These are phyloP conservation scores for Bombus soroeensis DNA, from an alignment of 1,140 invertebrate genomes.

Conservation along the genomic window DNA sequence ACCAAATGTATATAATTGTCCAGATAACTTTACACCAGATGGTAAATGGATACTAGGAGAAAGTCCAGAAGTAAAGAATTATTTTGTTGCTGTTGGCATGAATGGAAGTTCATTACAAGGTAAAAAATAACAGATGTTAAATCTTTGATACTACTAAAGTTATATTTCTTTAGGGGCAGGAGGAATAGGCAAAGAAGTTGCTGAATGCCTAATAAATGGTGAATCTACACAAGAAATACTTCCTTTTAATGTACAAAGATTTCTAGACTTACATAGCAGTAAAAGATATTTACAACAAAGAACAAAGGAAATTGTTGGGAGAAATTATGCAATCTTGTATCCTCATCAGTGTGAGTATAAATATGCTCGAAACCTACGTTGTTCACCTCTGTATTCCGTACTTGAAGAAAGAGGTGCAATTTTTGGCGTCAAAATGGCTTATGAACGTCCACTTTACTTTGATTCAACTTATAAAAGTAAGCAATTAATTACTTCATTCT, in stretches of 20 bases:
- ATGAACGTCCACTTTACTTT: conserved; percentile 89
- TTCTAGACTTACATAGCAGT: conserved; percentile 93
- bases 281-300: conserved; percentile 89
- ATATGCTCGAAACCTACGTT: conserved; percentile 88
- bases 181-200: conserved; percentile 89
- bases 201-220: conserved; percentile 90
- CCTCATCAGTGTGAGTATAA: conserved; percentile 86
- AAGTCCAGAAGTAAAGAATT: conserved; percentile 89
- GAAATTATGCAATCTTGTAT: conserved; percentile 87
- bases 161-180: conserved; percentile 83
- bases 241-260: conserved; percentile 88
- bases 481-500: conserved; percentile 16
- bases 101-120: conserved; percentile 86
- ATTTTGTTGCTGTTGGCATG: conserved; percentile 91
- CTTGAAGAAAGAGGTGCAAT: conserved; percentile 90
- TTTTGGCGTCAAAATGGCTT: conserved; percentile 94
- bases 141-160: neutral
- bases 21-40: conserved; percentile 92
- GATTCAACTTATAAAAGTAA: conserved; percentile 83
- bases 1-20: conserved; percentile 86
- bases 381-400: conserved; percentile 90
- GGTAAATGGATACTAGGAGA: conserved; percentile 88
- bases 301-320: conserved; percentile 89
- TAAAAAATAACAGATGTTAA: conserved; percentile 20
- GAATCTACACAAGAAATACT: conserved; percentile 86